These are phyloP conservation scores for Okamejei kenojei DNA, from an alignment of 2,797 vertebrate species.

Conservation along the genomic window DNA sequence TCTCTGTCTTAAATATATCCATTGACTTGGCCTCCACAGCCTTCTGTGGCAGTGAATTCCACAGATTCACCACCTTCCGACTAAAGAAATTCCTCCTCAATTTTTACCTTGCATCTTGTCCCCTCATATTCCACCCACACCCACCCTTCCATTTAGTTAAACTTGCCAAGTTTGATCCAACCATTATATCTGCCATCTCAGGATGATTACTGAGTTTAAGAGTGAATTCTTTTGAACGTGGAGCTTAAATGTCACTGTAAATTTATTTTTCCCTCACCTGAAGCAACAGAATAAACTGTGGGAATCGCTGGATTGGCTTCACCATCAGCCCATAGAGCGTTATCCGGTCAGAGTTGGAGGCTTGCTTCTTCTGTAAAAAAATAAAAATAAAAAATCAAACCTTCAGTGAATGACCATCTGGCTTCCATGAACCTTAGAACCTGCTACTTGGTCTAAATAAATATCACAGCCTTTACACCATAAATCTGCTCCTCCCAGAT, in stretches of 20 bases:
- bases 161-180: neutral
- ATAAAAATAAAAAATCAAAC: neutral
- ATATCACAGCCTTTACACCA: neutral
- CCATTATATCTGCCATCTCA: neutral
- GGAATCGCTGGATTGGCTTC: constrained; percentile 93
- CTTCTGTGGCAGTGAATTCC: too few relatives aligned
- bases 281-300: constrained; percentile 90
- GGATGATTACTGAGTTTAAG: neutral
- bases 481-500: neutral
- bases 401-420: neutral
- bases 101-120: neutral
- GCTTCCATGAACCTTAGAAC: neutral
- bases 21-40: too few relatives aligned
- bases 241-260: neutral
- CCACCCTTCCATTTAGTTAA: neutral
- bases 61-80: too few relatives aligned
- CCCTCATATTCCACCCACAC: neutral
- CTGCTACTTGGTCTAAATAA: too few relatives aligned
- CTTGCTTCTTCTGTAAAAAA: constrained; percentile 75
- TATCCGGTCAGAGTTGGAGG: constrained; percentile 80
- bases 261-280: constrained; percentile 65
- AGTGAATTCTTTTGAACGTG: neutral
- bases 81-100: too few relatives aligned
- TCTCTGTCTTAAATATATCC: too few relatives aligned
- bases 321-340: constrained; percentile 95